Evolutionary conservation across 2,113 vertebrate genomes (phyloP), one percentile per base, ranked within the genome.

Genomic region (Opisthocomus hoazin): DNA sequence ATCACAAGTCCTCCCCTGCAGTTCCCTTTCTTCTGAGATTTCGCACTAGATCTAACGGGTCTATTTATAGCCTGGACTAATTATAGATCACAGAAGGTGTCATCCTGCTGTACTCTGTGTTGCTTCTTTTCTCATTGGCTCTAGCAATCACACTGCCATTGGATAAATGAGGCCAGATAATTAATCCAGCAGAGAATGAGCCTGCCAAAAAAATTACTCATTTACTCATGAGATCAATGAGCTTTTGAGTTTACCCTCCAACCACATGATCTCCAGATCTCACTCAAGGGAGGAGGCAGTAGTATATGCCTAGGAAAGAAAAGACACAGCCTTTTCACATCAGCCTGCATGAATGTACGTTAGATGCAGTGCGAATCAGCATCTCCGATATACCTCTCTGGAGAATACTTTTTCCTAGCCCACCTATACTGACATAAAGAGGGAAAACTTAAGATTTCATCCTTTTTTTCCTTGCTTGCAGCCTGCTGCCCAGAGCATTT

Each of bases 41-140:
- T 93, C 23, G 3, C 36, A 19, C 23, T 15, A 5, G 17, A 64
- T n/a, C 1, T 68, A 75, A 32, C 9, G 6, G 4, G 8, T 73
- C 57, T 92, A 84, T 86, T 92, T 86, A 69, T 80, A 94, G 83
- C 21, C 45, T 65, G 16, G 18, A 84, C 75, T 90, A 94, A 96
- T 90, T 86, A 89, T 56, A 86, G 84, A 36, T 43, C 45, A 36
- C 24, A 80, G 30, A 80, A 88, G 54, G 34, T 39, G 36, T 69
- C 66, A 53, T 79, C 45, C 20, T 23, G 5, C 36, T 69, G 39
- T 30, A 3, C 11, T 82, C 13, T 34, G 26, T 11, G 4, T 16
- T 83, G 53, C 57, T 90, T 39, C 37, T 74, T 88, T 71, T 88
- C 69, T 50, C 36, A 13, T 26, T 73, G 71, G 36, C 21, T 84